phyloP scores from a whole-genome alignment of 2,113 vertebrate genomes.

The Carettochelys insculpta region DNA sequence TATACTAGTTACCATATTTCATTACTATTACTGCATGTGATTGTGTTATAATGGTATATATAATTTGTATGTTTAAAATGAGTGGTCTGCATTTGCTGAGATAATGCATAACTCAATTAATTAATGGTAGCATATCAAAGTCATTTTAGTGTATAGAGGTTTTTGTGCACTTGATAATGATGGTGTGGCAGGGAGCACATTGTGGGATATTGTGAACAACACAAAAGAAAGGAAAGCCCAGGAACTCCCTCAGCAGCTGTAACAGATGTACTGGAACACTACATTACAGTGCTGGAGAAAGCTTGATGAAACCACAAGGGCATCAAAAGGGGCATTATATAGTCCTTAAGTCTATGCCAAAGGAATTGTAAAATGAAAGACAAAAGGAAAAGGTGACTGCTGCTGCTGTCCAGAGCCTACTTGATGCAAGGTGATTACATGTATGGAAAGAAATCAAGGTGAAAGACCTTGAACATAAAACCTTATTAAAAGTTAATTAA shows the following conservation, averaged over 20 bases:
- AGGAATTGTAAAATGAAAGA: constrained; percentile 19
- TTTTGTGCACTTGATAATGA: neutral
- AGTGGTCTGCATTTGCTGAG: constrained; percentile 48
- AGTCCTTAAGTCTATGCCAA: neutral
- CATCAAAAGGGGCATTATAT: neutral
- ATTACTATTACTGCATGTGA: constrained; percentile 18
- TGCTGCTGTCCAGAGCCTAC: neutral
- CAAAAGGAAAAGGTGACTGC: neutral
- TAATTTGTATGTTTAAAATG: constrained; percentile 59
- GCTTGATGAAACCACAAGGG: neutral
- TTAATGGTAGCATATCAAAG: constrained; percentile 19
- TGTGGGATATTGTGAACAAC: neutral
- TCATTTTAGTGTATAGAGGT: neutral
- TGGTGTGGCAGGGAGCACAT: neutral
- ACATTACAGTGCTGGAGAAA: neutral
- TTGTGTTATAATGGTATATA: constrained; percentile 28
- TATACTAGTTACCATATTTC: constrained; percentile 13
- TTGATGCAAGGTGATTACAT: neutral
- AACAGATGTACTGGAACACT: neutral
- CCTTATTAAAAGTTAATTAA: neutral
- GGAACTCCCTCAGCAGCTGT: neutral
- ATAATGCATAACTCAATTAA: constrained; percentile 19
- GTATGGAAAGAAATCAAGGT: neutral
- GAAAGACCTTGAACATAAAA: constrained; percentile 7
- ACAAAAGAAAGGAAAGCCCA: neutral